A percentile compares a stretch with the other conserved stretches of the same genome.
Conservation (phyloP, 2,797 vertebrate species). For the Urosaurus nigricauda region DNA sequence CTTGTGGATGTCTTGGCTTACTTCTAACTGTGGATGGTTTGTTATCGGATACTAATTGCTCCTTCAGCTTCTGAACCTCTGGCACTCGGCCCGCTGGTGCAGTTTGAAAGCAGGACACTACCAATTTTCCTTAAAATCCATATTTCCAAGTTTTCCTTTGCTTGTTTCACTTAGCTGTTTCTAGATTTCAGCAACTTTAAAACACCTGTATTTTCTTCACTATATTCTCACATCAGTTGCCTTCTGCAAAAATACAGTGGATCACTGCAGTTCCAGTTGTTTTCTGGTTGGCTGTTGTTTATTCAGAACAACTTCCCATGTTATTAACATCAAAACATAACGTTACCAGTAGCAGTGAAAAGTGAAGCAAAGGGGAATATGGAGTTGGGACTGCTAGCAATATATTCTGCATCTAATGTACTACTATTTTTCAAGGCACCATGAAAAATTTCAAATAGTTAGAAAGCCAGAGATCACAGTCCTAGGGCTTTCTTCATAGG, state of each 20-base stretch:
- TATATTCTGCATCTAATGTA: background rate
- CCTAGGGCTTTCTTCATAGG: background rate
- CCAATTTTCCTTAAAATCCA: background rate
- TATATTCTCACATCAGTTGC: background rate
- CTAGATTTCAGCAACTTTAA: background rate
- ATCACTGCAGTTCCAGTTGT: background rate
- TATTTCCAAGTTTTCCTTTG: background rate
- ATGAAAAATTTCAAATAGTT: background rate
- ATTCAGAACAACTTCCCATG: background rate
- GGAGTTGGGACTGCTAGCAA: background rate
- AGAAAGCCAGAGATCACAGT: background rate
- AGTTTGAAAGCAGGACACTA: too few species aligned
- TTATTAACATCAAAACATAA: background rate
- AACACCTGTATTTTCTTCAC: background rate
- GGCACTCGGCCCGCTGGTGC: too few species aligned
- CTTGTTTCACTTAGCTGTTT: background rate
- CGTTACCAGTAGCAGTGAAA: background rate
- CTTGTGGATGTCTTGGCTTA: too few species aligned
- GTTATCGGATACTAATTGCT: too few species aligned
- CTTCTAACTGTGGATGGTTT: too few species aligned
- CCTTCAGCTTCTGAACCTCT: too few species aligned
- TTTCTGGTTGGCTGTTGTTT: background rate
- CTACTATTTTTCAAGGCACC: background rate
- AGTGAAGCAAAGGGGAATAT: background rate
- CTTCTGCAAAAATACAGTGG: background rate